A percentile compares a stretch with the other conserved stretches of the same genome.
Conservation (phyloP, 1,140 invertebrate genomes). For the Heterodera carotae region DNA sequence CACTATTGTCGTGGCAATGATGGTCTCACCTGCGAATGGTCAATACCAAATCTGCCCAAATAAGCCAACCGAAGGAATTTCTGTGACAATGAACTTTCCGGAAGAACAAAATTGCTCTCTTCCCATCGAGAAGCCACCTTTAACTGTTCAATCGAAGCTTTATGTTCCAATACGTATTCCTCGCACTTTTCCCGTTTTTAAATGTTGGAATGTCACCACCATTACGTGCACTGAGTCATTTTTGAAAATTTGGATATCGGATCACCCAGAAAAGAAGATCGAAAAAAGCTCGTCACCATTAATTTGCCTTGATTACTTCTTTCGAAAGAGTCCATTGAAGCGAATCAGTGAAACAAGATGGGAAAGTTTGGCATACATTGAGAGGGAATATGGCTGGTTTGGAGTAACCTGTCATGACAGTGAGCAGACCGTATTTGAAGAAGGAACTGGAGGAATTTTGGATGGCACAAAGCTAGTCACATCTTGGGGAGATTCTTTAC, state of each 20-base stretch:
- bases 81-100: not conserved
- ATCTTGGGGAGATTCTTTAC: conserved; percentile 2
- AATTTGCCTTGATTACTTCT: not conserved
- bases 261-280: not conserved
- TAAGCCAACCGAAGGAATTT: not conserved
- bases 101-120: conserved; percentile 1
- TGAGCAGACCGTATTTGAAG: not conserved
- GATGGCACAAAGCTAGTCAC: not conserved
- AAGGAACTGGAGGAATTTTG: conserved; percentile 4
- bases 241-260: not conserved
- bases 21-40: not conserved
- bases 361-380: not conserved
- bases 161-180: conserved; percentile 1
- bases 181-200: not conserved
- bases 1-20: not conserved
- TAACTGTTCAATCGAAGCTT: not conserved
- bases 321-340: not conserved
- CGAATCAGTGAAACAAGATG: not conserved
- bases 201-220: conserved; percentile 7
- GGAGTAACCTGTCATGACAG: not conserved
- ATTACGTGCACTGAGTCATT: not conserved
- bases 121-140: not conserved
- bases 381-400: not conserved
- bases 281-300: not conserved
- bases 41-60: not conserved